Evolutionary conservation across 2,888 invertebrate species (phyloP).

Genomic region (Heliconius charithonia): DNA sequence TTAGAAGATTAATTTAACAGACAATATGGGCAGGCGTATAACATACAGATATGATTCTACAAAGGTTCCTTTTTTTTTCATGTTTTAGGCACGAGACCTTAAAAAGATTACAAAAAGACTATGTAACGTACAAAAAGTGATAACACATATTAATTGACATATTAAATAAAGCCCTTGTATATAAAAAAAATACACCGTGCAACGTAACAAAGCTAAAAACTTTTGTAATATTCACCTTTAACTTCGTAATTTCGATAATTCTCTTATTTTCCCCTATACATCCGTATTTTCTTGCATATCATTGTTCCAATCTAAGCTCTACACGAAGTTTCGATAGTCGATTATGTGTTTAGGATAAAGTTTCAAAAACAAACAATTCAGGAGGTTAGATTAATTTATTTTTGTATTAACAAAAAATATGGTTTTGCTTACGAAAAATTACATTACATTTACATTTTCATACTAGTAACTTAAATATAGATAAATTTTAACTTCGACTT

Average conservation of each 20-base stretch:
- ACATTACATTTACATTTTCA: too few relatives aligned
- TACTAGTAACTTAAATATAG: too few relatives aligned
- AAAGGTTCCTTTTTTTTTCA: too few relatives aligned
- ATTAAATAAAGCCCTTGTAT: background rate
- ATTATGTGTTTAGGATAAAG: slow-evolving; percentile 17
- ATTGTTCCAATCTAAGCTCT: slow-evolving; percentile 18
- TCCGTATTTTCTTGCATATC: slow-evolving; percentile 12
- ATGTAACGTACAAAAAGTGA: background rate
- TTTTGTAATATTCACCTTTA: slow-evolving; percentile 16
- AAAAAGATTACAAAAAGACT: too few relatives aligned
- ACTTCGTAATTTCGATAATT: slow-evolving; percentile 6
- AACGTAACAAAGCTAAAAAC: slow-evolving; percentile 12
- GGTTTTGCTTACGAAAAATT: background rate
- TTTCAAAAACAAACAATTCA: background rate
- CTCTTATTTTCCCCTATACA: slow-evolving; percentile 18
- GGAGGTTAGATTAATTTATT: slow-evolving; percentile 1
- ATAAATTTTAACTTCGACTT: too few relatives aligned
- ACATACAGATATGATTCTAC: too few relatives aligned
- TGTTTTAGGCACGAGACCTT: too few relatives aligned
- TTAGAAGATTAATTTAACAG: too few relatives aligned
- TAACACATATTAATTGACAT: background rate
- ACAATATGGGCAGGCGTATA: too few relatives aligned
- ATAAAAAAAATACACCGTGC: background rate
- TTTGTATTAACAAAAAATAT: background rate
- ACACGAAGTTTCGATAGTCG: slow-evolving; percentile 11